These are phyloP conservation scores for Chroicocephalus ridibundus DNA, from an alignment of 2,113 vertebrate species.

Conservation along the genomic window DNA sequence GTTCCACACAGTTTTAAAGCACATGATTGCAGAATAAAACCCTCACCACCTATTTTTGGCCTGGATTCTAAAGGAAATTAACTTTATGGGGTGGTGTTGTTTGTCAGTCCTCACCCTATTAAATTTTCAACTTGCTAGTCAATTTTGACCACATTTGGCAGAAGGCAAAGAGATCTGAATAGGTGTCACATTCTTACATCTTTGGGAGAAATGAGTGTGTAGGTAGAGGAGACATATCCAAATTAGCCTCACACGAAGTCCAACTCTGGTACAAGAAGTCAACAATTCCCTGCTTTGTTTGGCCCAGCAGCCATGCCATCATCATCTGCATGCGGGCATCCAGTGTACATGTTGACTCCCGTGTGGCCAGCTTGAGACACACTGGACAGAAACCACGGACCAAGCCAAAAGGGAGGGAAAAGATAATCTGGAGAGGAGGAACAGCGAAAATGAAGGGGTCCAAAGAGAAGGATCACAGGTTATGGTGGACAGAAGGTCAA, in stretches of 20 bases:
- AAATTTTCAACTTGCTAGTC: neutral
- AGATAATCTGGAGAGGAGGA: neutral
- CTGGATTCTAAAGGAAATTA: neutral
- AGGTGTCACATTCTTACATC: neutral
- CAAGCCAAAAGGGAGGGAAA: neutral
- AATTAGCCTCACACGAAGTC: neutral
- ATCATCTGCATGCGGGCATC: neutral
- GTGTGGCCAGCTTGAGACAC: neutral
- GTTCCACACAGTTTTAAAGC: conserved; percentile 6
- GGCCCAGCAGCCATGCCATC: neutral
- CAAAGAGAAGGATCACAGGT: neutral
- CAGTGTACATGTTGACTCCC: neutral
- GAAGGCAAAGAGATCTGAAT: neutral
- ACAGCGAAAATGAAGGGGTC: neutral
- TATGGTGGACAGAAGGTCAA: neutral
- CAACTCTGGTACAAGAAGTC: neutral
- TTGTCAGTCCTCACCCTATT: neutral
- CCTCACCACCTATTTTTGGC: neutral
- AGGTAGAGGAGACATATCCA: neutral
- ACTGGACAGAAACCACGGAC: neutral
- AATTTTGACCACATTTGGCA: neutral
- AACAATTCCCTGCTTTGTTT: neutral
- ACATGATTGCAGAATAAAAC: neutral
- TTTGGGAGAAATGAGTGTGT: neutral
- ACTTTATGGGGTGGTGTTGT: neutral